Percentiles rank a stretch among this genome's conserved stretches.
phyloP scores from a whole-genome alignment of 2,797 vertebrate genomes.

The Morelia viridis region DNA sequence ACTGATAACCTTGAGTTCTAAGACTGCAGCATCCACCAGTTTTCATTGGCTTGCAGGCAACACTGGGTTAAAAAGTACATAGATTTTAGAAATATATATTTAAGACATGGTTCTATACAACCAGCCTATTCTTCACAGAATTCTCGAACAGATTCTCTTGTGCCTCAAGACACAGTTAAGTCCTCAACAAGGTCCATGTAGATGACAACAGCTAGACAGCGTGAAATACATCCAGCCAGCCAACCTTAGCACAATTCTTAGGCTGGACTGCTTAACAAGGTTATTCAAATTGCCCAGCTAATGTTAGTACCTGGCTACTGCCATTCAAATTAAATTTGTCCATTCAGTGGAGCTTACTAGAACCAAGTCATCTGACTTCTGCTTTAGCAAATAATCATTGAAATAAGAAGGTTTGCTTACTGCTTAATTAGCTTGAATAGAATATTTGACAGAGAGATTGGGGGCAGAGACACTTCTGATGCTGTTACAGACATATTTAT shows the following conservation, averaged over 20 bases:
- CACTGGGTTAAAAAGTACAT: background rate
- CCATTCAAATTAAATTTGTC: conserved; percentile 12
- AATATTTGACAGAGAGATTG: background rate
- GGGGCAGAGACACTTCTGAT: background rate
- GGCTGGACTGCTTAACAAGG: background rate
- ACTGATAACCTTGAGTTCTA: too few relatives aligned
- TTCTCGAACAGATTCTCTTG: background rate
- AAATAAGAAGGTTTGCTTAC: conserved; percentile 30
- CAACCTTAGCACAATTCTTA: background rate
- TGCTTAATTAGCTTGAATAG: conserved; percentile 34
- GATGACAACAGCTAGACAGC: background rate
- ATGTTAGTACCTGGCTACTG: conserved; percentile 16
- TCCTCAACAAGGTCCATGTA: background rate
- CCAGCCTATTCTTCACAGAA: background rate
- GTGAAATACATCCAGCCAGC: background rate
- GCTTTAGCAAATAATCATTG: conserved; percentile 16
- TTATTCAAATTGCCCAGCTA: conserved; percentile 27
- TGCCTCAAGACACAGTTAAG: background rate
- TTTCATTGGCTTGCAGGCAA: background rate
- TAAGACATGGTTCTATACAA: background rate
- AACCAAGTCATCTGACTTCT: conserved; percentile 16
- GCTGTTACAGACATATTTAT: background rate
- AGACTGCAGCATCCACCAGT: background rate
- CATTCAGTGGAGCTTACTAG: conserved; percentile 1
- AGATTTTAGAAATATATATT: background rate